These are phyloP conservation scores for Parasteatoda tepidariorum DNA, from an alignment of 1,140 invertebrate genomes.

Conservation along the genomic window DNA sequence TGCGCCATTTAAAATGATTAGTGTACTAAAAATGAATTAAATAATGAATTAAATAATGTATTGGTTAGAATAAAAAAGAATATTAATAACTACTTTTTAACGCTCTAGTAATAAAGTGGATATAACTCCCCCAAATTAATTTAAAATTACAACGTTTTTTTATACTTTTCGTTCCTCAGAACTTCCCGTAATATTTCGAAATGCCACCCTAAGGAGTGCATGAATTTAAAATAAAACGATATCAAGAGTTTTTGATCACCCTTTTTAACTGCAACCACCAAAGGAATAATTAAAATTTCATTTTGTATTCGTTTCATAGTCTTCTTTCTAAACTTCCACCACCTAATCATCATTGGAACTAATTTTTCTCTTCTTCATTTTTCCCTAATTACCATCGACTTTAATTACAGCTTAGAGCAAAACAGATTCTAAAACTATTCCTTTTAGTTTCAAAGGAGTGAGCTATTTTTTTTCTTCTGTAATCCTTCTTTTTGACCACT, in stretches of 20 bases:
- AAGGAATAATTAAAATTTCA: background rate
- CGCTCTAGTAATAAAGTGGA: no score
- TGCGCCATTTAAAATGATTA: no score
- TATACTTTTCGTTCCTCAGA: background rate
- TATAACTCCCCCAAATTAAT: no score
- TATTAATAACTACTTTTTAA: no score
- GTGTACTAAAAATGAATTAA: no score
- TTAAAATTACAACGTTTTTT: no score
- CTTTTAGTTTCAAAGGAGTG: constrained; percentile 6
- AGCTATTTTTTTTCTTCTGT: background rate
- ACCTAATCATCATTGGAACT: background rate
- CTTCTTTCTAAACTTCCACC: background rate
- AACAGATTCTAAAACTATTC: constrained; percentile 52
- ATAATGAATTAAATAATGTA: no score
- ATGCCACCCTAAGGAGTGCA: background rate
- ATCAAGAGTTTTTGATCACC: background rate
- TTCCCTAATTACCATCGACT: constrained; percentile 43
- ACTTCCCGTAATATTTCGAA: background rate
- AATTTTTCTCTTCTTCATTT: constrained; percentile 19
- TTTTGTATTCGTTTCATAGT: background rate
- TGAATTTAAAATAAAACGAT: background rate
- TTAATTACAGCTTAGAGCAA: constrained; percentile 34
- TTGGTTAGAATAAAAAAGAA: background rate
- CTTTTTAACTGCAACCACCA: background rate
- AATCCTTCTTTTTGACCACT: background rate